A percentile compares a stretch with the other conserved stretches of the same genome.
These are phyloP conservation scores for Micrastur ruficollis DNA, from an alignment of 2,797 vertebrate genomes.

Conservation along the genomic window DNA sequence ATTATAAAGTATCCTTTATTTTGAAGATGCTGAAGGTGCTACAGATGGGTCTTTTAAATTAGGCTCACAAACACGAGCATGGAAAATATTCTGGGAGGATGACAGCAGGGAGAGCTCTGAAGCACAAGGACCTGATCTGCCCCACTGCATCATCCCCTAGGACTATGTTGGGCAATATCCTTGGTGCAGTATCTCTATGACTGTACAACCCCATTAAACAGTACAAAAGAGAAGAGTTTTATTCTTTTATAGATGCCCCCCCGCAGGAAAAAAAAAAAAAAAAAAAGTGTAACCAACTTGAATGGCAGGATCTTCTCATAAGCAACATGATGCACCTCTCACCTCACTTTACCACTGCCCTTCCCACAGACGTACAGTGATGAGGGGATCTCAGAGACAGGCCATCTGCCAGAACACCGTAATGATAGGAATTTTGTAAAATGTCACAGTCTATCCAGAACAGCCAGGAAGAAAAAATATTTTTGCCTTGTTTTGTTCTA, in stretches of 20 bases:
- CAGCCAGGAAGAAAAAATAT: background rate
- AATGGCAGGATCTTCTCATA: background rate
- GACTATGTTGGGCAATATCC: background rate
- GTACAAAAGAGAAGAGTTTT: background rate
- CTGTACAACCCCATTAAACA: background rate
- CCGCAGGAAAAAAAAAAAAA: background rate
- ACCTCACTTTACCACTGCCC: background rate
- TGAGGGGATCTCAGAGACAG: background rate
- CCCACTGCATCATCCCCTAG: background rate
- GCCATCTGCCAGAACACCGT: background rate
- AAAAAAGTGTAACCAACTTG: background rate
- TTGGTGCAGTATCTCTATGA: background rate
- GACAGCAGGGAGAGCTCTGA: background rate
- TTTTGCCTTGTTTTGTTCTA: background rate
- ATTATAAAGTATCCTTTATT: background rate
- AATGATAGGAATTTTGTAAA: background rate
- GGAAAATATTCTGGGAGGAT: background rate
- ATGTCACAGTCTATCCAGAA: background rate
- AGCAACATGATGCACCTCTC: background rate
- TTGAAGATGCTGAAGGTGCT: background rate
- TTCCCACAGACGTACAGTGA: background rate
- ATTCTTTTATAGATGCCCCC: background rate
- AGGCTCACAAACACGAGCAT: background rate
- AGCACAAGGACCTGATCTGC: background rate
- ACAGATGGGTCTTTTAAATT: background rate